Evolutionary conservation across 2,797 vertebrate genomes (phyloP).

Genomic region (Sebastes reedi): DNA sequence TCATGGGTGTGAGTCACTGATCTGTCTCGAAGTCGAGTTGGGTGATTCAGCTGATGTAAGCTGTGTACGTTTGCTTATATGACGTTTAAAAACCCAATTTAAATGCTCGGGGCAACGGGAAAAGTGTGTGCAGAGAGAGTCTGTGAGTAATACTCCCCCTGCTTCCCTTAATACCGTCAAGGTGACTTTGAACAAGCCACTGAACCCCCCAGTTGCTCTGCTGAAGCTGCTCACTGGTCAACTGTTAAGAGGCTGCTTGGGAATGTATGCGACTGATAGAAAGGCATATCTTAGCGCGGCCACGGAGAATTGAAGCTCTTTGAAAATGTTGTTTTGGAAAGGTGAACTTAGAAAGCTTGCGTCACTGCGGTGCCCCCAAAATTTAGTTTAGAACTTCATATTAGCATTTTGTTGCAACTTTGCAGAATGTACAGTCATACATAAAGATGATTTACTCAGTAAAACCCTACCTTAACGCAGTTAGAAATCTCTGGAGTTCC

Average conservation of each 20-base stretch:
- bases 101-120: conserved; percentile 32
- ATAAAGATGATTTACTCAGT: conserved; percentile 6
- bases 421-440: background rate
- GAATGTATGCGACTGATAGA: conserved; percentile 19
- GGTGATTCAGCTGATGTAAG: conserved; percentile 41
- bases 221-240: conserved; percentile 26
- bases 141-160: conserved; percentile 42
- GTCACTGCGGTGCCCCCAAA: background rate
- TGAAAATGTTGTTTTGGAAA: conserved; percentile 10
- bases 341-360: background rate
- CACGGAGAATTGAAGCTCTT: conserved; percentile 4
- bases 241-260: background rate
- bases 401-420: conserved; percentile 4
- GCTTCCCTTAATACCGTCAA: conserved; percentile 36
- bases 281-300: background rate
- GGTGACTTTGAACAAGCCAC: conserved; percentile 59
- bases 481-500: background rate
- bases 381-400: background rate
- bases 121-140: conserved; percentile 16
- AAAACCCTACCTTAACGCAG: background rate
- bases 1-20: conserved; percentile 36
- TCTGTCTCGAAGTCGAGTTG: background rate
- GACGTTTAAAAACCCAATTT: conserved; percentile 34
- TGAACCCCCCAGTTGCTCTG: conserved; percentile 14
- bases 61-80: conserved; percentile 38